Evolutionary conservation across 2,888 invertebrate genomes (phyloP).

Genomic region (Empis stercorea): DNA sequence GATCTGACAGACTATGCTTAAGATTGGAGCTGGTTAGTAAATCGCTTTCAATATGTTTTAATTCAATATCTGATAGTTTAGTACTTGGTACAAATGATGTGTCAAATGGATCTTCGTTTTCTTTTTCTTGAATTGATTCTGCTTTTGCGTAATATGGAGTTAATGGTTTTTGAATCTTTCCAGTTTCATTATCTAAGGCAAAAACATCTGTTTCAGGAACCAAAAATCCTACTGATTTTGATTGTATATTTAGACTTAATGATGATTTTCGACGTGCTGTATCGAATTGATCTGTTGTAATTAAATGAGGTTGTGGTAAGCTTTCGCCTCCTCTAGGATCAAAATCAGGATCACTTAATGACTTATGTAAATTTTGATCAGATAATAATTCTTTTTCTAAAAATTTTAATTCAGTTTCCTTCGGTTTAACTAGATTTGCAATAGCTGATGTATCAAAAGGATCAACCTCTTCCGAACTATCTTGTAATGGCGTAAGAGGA

Average conservation of each 20-base stretch:
- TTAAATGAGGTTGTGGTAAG: constrained; percentile 10
- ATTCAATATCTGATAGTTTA: constrained; percentile 61
- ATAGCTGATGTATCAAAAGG: constrained; percentile 79
- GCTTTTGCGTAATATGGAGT: constrained; percentile 64
- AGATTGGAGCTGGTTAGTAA: constrained; percentile 40
- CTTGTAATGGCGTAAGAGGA: constrained; percentile 48
- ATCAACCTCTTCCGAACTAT: constrained; percentile 52
- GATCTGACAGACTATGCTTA: constrained; percentile 49
- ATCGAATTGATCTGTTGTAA: constrained; percentile 19
- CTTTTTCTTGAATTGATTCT: constrained; percentile 33
- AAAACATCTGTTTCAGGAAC: constrained; percentile 48
- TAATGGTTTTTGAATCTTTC: constrained; percentile 54
- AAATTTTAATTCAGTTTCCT: constrained; percentile 63
- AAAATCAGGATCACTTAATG: constrained; percentile 64
- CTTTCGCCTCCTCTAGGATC: constrained; percentile 56
- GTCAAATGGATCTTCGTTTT: constrained; percentile 67
- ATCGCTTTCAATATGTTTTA: constrained; percentile 64
- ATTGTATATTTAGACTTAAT: constrained; percentile 44
- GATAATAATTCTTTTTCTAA: constrained; percentile 64
- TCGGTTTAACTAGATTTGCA: constrained; percentile 56
- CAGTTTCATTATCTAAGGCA: constrained; percentile 42
- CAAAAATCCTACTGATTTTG: constrained; percentile 46
- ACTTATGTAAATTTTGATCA: constrained; percentile 38
- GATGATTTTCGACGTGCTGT: constrained; percentile 44
- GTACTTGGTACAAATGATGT: constrained; percentile 69